Evolutionary conservation across 1,140 invertebrate genomes (phyloP), one percentile per base, ranked within the genome.

Genomic region (Thalassaphorura encarpata): DNA sequence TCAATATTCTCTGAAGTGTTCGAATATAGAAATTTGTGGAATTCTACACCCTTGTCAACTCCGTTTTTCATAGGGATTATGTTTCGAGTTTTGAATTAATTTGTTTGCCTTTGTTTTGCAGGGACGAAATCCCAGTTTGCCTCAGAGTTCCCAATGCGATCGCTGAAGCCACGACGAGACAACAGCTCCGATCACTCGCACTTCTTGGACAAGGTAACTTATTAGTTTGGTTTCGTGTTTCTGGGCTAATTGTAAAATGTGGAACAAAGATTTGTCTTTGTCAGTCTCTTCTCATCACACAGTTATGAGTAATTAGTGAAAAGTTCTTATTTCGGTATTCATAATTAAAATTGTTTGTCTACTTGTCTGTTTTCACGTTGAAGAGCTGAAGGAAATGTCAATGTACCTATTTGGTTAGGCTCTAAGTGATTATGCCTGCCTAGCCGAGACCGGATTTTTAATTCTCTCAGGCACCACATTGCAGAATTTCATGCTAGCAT

Each of bases 71-170:
- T n/a, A n/a, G n/a, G n/a, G n/a, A n/a, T n/a, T n/a, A n/a, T 36
- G 33, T 36, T 36, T 11, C 33, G 11, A 36, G n/a, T 36, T n/a
- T 36, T 36, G 33, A 36, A 36, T 36, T n/a, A n/a, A n/a, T 11
- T 36, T 36, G 33, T 56, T 18, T 41, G 33, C 33, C 52, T 33
- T 48, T 21, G 49, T 39, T 29, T 76, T 75, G 33, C 74, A 89
- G 89, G 73, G 91, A 96, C 71, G 93, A 97, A 75, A 75, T 97
- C 60, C 91, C 91, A 36, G 88, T 93, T 43, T 85, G 87, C 73
- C 78, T 97, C 55, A 83, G 81, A 59, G 73, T 97, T 65, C 91
- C 92, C 23, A 80, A 81, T 57, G 80, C 85, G 15, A 79, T 93
- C 63, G 78, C 85, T 29, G 84, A 89, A 58, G 89, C 89, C 4